Percentiles rank a stretch among this genome's conserved stretches.
Conservation (phyloP, 2,113 vertebrate species). For the Phrynosoma blainvillii region DNA sequence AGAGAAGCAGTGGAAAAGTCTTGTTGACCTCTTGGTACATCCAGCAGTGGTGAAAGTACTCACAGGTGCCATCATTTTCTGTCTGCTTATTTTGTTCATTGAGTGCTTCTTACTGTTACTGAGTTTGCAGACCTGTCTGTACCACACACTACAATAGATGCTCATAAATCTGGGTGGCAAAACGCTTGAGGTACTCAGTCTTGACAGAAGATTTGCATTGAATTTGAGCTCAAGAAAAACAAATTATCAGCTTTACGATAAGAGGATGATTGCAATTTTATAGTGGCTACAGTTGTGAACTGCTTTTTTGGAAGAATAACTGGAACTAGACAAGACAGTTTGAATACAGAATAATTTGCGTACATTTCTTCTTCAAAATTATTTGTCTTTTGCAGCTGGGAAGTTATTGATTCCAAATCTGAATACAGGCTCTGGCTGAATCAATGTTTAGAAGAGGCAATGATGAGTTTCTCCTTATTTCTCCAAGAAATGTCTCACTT, state of each 20-base stretch:
- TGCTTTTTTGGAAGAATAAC: neutral
- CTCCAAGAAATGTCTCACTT: slow-evolving; percentile 93
- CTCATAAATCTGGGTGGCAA: neutral
- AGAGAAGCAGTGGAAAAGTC: neutral
- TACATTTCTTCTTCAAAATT: neutral
- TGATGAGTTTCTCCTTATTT: slow-evolving; percentile 87
- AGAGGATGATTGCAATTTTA: neutral
- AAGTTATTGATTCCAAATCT: slow-evolving; percentile 81
- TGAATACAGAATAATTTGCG: neutral
- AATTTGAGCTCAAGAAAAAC: neutral
- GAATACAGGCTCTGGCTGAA: slow-evolving; percentile 81
- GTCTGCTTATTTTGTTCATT: neutral
- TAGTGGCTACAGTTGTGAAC: neutral
- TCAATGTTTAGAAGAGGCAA: slow-evolving; percentile 86
- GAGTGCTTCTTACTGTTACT: neutral
- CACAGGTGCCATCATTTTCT: neutral
- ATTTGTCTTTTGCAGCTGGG: slow-evolving; percentile 80
- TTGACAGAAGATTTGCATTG: neutral
- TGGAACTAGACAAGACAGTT: neutral
- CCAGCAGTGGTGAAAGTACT: neutral
- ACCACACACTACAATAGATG: neutral
- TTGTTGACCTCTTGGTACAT: neutral
- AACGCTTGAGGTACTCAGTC: neutral
- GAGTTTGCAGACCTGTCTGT: neutral
- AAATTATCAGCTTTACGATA: neutral